Conservation (phyloP, 2,113 vertebrate species). For the Illadopsis cleaveri region DNA sequence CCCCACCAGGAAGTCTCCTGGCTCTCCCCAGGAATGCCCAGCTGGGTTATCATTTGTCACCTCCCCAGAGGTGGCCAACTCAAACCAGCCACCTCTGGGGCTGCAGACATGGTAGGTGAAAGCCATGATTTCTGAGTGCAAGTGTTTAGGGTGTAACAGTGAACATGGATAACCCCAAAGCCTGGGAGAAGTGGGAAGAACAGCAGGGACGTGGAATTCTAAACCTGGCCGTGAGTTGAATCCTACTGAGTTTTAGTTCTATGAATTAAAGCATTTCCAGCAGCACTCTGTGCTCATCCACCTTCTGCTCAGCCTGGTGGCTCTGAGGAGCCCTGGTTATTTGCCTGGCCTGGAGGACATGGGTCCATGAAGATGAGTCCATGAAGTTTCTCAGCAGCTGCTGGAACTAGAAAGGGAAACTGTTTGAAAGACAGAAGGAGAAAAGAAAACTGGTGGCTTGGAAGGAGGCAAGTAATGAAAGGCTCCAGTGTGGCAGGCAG, state of each 20-base stretch:
- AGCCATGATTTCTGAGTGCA: neutral
- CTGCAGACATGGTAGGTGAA: fast-evolving
- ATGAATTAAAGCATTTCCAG: neutral
- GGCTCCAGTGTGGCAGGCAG: neutral
- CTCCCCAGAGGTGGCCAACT: neutral
- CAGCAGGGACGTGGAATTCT: neutral
- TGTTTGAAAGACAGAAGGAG: neutral
- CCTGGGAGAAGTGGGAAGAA: neutral
- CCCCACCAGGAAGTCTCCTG: slow-evolving; percentile 5
- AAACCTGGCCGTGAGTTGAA: neutral
- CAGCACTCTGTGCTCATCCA: neutral
- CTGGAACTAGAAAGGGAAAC: neutral
- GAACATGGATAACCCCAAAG: neutral
- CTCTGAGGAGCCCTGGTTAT: neutral
- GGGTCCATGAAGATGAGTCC: neutral
- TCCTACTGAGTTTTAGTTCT: neutral
- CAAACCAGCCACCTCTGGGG: neutral
- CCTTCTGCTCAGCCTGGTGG: neutral
- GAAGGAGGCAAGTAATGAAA: neutral
- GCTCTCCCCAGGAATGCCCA: neutral
- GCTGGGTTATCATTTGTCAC: neutral
- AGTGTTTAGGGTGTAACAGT: neutral
- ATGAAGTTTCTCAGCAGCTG: neutral
- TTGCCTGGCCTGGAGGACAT: neutral
- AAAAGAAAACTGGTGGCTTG: neutral